Base-by-base conservation (phyloP, 2,113 vertebrate species). In the Pseudorectes ferrugineus region DNA sequence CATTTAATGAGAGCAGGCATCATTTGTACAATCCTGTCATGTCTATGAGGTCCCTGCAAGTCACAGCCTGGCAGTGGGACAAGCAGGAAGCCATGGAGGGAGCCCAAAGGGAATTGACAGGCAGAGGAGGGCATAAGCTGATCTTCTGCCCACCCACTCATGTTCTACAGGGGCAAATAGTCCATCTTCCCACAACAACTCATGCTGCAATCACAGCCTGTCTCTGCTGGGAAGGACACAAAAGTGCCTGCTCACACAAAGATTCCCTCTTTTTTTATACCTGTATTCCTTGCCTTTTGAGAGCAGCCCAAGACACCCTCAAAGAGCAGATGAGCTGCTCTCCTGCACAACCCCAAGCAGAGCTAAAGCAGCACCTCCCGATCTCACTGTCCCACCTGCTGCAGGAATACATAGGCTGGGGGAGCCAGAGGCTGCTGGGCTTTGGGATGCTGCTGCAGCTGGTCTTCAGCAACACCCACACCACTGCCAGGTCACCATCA, bases 121-220 rank as follows among this genome's bases (percentile, higher is more conserved):
- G 72, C 28, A 66, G 33, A 70, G 35, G 3, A 5, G 22, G 2
- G 8, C 14, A 43, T 17, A 7, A 73, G 36, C 24, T 59, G 31
- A 23, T 25, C 35, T 71, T 5, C 23, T 58, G 51, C 23, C 43
- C 33, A 42, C 11, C 22, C 25, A 20, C 9, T 57, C 19, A 5
- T 10, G 35, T 38, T 29, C 9, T 1, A 2, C 6, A 48, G 54
- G 26, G 24, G 4, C 31, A 76, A 55, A 17, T 28, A 55, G 51
- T 4, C 19, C 12, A 1, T 19, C 31, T 49, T 16, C 33, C 52
- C 54, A 33, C 43, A 11, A 33, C 67, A 68, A 5, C 42, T 36
- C 11, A 2, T 14, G 16, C 36, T 63, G 49, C 51, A 54, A 2
- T n/a, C 0, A 0, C 29, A 65, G 51, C 28, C n/a, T 48, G 18